Base-by-base conservation (phyloP, 2,888 invertebrate genomes). In the Synergus laeviventris region DNA sequence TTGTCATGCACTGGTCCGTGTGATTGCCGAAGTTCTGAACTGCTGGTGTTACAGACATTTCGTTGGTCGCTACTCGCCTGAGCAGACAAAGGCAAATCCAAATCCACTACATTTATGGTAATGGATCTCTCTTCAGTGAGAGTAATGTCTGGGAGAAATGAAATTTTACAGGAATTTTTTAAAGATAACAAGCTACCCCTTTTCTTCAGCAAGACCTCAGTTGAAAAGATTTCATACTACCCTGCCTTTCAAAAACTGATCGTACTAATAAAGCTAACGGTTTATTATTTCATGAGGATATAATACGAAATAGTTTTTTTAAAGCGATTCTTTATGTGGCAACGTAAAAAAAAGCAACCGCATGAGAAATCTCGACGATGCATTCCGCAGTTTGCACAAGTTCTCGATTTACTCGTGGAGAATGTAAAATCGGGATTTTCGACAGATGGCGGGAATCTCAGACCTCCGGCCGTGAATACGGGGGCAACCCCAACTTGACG, bases 1-100 rank as follows among this genome's bases (percentile, higher is more conserved):
- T 91, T 90, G 89, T 86, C 86, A 86, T 85, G 88, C 89, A 89
- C 80, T 87, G 87, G 86, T 85, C 89, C 87, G 88, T 89, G 86
- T 91, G 89, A 91, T 91, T 90, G 87, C 85, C 86, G 86, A 89
- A 90, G 87, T 90, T 90, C 84, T 86, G 85, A 86, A 86, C 87
- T 82, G 81, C 83, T 84, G 84, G 86, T 89, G 88, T 85, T 85
- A 85, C 85, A 88, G 89, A 89, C 88, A 85, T 89, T 86, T 88
- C 86, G 83, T 84, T 80, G 82, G 81, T 82, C 81, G 84, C 78
- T 83, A 79, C 83, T 84, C 85, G 84, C 84, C 80, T 85, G 80
- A 83, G 70, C 81, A 81, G 82, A 85, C 84, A 86, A 86, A 86
- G 86, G 84, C 76, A 81, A 78, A 81, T 77, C 76, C 60, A 76